phyloP scores from a whole-genome alignment of 2,113 vertebrate genomes.

The Baryphthengus martii region DNA sequence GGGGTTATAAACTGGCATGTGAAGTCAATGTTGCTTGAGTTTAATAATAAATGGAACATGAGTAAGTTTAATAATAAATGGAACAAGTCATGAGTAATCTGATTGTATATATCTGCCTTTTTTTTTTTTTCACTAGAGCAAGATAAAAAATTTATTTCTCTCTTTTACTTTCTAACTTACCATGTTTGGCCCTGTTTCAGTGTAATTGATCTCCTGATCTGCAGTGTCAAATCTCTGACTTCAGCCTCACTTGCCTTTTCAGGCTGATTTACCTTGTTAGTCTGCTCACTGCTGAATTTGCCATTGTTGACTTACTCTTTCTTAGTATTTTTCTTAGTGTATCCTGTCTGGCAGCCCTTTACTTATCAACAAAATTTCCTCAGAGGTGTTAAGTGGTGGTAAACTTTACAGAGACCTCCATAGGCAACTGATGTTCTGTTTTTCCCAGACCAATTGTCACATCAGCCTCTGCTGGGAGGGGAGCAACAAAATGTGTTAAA shows the following conservation, averaged over 20 bases:
- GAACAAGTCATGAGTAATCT: background rate
- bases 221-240: background rate
- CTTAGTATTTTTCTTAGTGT: background rate
- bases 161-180: background rate
- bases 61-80: background rate
- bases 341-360: background rate
- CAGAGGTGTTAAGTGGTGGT: background rate
- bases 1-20: background rate
- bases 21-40: background rate
- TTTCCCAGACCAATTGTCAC: background rate
- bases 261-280: background rate
- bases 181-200: background rate
- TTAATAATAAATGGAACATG: no score
- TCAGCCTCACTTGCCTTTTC: background rate
- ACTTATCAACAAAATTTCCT: background rate
- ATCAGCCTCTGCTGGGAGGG: background rate
- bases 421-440: background rate
- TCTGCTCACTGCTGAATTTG: background rate
- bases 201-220: background rate
- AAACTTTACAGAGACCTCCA: background rate
- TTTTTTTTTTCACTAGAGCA: background rate
- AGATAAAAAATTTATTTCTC: background rate
- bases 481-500: background rate
- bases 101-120: background rate
- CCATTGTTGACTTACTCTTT: background rate